phyloP scores from a whole-genome alignment of 2,797 vertebrate species.

The Sebastes umbrosus region DNA sequence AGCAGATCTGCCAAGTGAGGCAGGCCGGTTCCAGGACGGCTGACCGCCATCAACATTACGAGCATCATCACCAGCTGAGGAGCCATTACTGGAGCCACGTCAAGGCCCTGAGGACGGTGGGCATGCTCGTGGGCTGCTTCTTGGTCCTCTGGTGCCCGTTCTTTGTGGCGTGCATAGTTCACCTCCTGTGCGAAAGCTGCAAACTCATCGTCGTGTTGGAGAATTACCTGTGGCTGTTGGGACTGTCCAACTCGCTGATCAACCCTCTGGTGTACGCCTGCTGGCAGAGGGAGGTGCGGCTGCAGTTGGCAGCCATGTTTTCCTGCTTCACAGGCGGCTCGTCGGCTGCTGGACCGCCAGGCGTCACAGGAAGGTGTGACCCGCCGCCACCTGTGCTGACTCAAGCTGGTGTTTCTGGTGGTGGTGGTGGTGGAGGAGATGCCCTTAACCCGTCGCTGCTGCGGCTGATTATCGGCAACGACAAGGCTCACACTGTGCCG shows the following conservation, averaged over 20 bases:
- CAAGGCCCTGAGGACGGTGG: conserved; percentile 89
- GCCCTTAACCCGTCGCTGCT: conserved; percentile 8
- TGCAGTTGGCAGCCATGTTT: conserved; percentile 83
- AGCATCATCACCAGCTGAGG: conserved; percentile 26
- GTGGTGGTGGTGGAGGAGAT: neutral
- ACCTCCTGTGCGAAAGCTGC: conserved; percentile 82
- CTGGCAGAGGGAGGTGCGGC: conserved; percentile 88
- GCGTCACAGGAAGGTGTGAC: neutral
- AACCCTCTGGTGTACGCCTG: conserved; percentile 92
- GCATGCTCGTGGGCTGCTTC: conserved; percentile 88
- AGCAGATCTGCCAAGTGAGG: conserved; percentile 81
- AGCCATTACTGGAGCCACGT: conserved; percentile 75
- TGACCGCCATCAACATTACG: neutral
- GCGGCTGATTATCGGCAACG: neutral
- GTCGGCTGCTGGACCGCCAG: neutral
- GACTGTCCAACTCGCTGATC: conserved; percentile 89
- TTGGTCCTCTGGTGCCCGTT: conserved; percentile 91
- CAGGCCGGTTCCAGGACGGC: conserved; percentile 51
- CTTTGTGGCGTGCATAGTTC: conserved; percentile 85
- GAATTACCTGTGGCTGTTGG: conserved; percentile 88
- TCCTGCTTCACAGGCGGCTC: conserved; percentile 59
- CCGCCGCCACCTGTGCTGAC: neutral
- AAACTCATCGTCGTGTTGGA: conserved; percentile 81
- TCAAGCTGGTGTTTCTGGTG: neutral
- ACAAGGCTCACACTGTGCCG: neutral